These are phyloP conservation scores for Characodon lateralis DNA, from an alignment of 2,797 vertebrate species.

Conservation along the genomic window DNA sequence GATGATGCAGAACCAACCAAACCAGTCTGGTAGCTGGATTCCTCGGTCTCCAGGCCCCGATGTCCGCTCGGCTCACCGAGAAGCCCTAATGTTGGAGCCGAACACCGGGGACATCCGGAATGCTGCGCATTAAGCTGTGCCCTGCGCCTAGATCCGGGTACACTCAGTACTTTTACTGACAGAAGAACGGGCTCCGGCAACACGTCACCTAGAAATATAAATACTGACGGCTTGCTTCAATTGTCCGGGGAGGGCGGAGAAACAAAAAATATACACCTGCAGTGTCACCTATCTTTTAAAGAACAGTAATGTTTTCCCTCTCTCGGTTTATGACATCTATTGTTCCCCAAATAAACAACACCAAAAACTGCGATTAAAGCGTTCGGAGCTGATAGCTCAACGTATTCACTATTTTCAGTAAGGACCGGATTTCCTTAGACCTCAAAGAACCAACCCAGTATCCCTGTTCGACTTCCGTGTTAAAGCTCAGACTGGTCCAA, in stretches of 20 bases:
- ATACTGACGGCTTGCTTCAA: conserved; percentile 60
- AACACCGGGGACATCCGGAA: conserved; percentile 57
- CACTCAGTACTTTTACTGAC: conserved; percentile 43
- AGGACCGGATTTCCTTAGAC: conserved; percentile 70
- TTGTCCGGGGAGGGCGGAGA: conserved; percentile 81
- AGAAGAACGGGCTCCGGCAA: too few relatives aligned
- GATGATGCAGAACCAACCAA: conserved; percentile 52
- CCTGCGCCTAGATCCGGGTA: conserved; percentile 29
- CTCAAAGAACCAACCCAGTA: conserved; percentile 51
- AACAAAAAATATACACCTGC: conserved; percentile 32
- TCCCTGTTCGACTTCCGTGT: conserved; percentile 3
- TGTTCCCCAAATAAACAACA: background rate
- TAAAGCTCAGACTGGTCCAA: conserved; percentile 34
- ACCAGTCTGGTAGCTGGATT: conserved; percentile 56
- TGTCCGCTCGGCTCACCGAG: conserved; percentile 45
- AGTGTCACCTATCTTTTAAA: background rate
- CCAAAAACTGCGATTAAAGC: background rate
- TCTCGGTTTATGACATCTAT: accelerated
- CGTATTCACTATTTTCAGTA: conserved; percentile 35
- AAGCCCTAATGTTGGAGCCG: conserved; percentile 9
- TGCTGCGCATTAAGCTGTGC: background rate
- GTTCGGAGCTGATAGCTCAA: background rate
- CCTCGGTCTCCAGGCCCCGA: conserved; percentile 65
- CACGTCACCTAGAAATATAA: conserved; percentile 83
- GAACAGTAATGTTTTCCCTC: background rate